Evolutionary conservation across 2,113 vertebrate genomes (phyloP).

Genomic region (Deroptyus accipitrinus): DNA sequence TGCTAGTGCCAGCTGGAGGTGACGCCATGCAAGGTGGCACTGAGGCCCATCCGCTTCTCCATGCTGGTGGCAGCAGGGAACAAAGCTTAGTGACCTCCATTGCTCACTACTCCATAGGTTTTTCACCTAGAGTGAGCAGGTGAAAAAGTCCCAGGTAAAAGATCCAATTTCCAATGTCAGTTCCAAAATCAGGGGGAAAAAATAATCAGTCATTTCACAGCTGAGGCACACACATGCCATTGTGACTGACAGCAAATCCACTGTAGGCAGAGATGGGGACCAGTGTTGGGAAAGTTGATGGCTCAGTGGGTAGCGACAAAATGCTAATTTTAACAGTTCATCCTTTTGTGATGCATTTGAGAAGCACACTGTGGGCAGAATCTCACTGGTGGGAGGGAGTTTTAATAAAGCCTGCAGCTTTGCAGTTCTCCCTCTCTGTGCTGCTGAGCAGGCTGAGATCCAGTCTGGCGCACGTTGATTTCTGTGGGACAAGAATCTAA

Average conservation of each 20-base stretch:
- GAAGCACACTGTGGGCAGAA: not conserved
- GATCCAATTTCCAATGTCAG: not conserved
- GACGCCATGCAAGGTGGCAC: accelerated
- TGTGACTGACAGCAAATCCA: not conserved
- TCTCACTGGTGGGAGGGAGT: not conserved
- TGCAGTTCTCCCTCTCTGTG: not conserved
- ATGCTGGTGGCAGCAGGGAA: accelerated
- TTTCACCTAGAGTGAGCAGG: not conserved
- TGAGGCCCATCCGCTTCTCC: accelerated
- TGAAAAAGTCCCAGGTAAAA: not conserved
- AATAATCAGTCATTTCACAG: not conserved
- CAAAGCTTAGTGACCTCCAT: not conserved
- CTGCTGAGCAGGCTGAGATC: not conserved
- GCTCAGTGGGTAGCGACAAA: not conserved
- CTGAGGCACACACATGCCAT: accelerated
- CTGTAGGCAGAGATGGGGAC: accelerated
- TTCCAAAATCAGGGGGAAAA: not conserved
- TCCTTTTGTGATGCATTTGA: not conserved
- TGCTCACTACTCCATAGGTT: not conserved
- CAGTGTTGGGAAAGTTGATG: not conserved
- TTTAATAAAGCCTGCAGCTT: not conserved
- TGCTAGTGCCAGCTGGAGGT: not conserved
- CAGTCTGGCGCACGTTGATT: not conserved
- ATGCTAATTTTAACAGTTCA: not conserved
- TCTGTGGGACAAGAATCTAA: not conserved